Conservation (phyloP, 2,113 vertebrate species). For the Triplophysa tibetana region DNA sequence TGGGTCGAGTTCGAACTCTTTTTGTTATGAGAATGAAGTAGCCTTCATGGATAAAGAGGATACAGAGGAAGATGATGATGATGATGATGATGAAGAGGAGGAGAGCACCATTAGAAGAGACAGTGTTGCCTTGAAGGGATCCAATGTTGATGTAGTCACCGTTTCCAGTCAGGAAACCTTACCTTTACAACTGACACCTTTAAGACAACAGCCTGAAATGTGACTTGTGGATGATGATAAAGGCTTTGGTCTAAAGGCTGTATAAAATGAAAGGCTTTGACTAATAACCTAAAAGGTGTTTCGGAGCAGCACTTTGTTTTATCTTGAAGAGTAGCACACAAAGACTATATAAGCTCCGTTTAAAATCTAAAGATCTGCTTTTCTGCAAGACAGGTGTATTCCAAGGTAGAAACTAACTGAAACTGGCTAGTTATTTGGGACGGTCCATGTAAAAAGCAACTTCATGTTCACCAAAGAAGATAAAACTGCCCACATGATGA, state of each 20-base stretch:
- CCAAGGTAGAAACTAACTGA: no score
- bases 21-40: slow-evolving; percentile 98
- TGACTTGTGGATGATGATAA: slow-evolving; percentile 69
- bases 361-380: no score
- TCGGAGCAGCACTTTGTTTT: background rate
- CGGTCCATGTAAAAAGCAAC: no score
- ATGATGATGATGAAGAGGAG: slow-evolving; percentile 69
- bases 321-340: background rate
- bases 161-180: slow-evolving; percentile 82
- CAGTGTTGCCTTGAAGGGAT: slow-evolving; percentile 79
- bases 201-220: slow-evolving; percentile 91
- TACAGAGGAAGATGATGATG: slow-evolving; percentile 82
- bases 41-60: slow-evolving; percentile 93
- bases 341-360: no score
- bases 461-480: no score
- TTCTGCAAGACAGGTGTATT: no score
- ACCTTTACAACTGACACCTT: slow-evolving; percentile 83
- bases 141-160: slow-evolving; percentile 77
- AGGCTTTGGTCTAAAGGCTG: background rate
- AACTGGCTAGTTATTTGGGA: no score
- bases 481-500: no score
- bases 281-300: no score
- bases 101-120: slow-evolving; percentile 58
- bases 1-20: slow-evolving; percentile 86
- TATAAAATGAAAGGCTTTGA: background rate